Evolutionary conservation across 2,888 invertebrate genomes (phyloP).

Genomic region (Choristoneura rosaceana): DNA sequence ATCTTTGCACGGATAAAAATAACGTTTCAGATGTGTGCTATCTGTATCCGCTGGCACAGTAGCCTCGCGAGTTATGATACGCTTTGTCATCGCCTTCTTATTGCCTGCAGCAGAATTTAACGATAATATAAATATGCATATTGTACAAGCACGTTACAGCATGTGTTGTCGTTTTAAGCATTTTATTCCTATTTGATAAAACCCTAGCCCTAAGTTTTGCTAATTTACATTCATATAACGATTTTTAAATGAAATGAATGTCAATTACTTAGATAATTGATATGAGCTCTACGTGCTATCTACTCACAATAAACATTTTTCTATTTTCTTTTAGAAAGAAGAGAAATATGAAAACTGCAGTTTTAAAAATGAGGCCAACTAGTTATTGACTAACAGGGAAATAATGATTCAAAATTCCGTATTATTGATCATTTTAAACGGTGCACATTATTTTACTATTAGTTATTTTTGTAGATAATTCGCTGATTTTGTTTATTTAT

Average conservation of each 20-base stretch:
- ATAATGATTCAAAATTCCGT: neutral
- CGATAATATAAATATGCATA: neutral
- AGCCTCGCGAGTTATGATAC: neutral
- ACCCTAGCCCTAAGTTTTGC: too few species aligned
- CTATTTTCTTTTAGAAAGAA: too few species aligned
- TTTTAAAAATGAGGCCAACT: too few species aligned
- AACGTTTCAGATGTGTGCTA: neutral
- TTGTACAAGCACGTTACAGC: neutral
- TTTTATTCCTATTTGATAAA: neutral
- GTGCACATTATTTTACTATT: neutral
- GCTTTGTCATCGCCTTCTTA: conserved; percentile 4
- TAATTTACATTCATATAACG: too few species aligned
- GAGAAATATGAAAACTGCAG: too few species aligned
- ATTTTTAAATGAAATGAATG: neutral
- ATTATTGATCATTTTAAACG: neutral
- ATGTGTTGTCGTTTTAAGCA: neutral
- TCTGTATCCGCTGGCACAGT: conserved; percentile 2
- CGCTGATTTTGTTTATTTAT: conserved; percentile 12
- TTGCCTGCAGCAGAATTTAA: neutral
- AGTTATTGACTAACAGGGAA: too few species aligned
- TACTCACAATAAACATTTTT: too few species aligned
- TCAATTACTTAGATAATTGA: too few species aligned
- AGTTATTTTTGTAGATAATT: neutral
- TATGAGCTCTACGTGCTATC: too few species aligned
- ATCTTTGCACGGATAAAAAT: conserved; percentile 22